phyloP scores from a whole-genome alignment of 2,797 vertebrate species.

The Sitta carolinensis region DNA sequence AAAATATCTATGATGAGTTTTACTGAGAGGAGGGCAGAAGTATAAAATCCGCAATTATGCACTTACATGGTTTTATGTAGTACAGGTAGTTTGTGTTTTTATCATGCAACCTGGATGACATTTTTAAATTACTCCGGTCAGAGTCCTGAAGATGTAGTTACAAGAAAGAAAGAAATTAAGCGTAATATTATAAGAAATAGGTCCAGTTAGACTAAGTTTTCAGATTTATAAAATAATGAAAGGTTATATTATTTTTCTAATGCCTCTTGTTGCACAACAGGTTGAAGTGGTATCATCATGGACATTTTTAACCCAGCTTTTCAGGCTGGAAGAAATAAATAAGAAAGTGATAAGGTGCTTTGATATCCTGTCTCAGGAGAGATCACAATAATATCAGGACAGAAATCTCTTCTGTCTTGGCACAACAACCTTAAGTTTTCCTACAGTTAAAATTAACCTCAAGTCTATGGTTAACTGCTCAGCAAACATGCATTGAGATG shows the following conservation, averaged over 20 bases:
- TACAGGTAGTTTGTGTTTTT: background rate
- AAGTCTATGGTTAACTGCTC: background rate
- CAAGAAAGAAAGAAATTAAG: background rate
- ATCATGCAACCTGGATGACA: background rate
- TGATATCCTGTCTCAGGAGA: background rate
- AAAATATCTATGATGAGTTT: background rate
- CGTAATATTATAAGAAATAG: background rate
- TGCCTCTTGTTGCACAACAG: background rate
- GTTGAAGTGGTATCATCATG: background rate
- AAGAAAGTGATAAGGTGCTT: background rate
- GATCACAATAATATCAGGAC: background rate
- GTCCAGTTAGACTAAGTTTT: background rate
- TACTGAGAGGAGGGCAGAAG: background rate
- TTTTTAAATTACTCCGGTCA: background rate
- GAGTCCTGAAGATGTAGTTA: background rate
- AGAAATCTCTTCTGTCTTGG: background rate
- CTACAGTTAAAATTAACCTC: background rate
- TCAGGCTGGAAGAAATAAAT: background rate
- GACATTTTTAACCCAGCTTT: background rate
- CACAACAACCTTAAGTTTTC: background rate
- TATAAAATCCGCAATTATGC: background rate
- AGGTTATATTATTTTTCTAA: background rate
- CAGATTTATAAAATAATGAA: background rate
- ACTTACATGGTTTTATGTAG: background rate
- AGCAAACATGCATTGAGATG: background rate